Evolutionary conservation across 2,888 invertebrate species (phyloP).

Genomic region (Leucophenga montana): DNA sequence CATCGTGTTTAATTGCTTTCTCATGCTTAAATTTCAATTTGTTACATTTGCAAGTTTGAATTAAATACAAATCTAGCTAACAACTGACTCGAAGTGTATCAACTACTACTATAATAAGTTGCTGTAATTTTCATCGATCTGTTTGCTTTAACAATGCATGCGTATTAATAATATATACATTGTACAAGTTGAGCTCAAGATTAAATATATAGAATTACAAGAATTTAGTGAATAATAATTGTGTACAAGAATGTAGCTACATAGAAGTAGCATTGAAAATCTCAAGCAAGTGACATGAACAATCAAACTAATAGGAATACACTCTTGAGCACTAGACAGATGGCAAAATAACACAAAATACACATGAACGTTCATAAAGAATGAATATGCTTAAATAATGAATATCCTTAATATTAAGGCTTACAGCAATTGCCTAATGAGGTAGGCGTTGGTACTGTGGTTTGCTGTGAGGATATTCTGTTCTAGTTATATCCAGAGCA

Average conservation of each 20-base stretch:
- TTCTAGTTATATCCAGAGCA: too few relatives aligned
- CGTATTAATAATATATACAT: background rate
- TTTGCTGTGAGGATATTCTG: too few relatives aligned
- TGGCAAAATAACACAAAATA: background rate
- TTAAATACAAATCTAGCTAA: too few relatives aligned
- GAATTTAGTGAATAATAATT: slow-evolving; percentile 41
- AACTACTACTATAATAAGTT: background rate
- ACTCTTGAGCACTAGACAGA: background rate
- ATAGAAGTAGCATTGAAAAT: slow-evolving; percentile 9
- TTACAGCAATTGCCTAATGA: slow-evolving; percentile 53
- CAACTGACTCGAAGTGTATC: too few relatives aligned
- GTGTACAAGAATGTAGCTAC: background rate
- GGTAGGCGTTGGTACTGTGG: slow-evolving; percentile 32
- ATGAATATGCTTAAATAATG: slow-evolving; percentile 52
- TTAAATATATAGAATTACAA: slow-evolving; percentile 37
- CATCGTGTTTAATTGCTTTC: slow-evolving; percentile 6
- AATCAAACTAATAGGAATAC: slow-evolving; percentile 18
- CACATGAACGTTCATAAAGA: background rate
- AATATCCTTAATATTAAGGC: slow-evolving; percentile 54
- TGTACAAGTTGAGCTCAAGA: background rate
- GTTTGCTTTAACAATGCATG: background rate
- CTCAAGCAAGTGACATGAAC: slow-evolving; percentile 20
- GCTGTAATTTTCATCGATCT: background rate
- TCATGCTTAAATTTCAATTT: background rate
- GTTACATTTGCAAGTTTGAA: too few relatives aligned